Evolutionary conservation across 2,113 vertebrate species (phyloP), one percentile per base, ranked within the genome.

Genomic region (Actenoides hombroni): DNA sequence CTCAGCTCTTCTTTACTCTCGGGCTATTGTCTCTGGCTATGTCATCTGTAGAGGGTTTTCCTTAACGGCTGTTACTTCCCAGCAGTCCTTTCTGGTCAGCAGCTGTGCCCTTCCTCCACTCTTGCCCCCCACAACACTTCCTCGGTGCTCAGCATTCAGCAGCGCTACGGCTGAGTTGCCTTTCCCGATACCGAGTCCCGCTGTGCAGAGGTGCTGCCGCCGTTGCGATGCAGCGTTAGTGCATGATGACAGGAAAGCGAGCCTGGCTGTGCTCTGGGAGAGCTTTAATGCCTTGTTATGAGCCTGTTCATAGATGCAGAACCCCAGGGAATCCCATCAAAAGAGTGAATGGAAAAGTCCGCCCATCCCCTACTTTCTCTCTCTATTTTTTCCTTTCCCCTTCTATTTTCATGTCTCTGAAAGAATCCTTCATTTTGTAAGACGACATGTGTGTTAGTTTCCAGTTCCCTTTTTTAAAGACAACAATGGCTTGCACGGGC

Each of bases 291-390:
- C 68, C 75, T 86, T 77, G 42, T 93, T 80, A 67, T 40, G 78
- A 95, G 63, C 85, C 68, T 94, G 54, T 81, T 95, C 69, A 61
- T 78, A 93, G 90, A 90, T 92, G 90, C 90, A 93, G 79, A 86
- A 78, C 90, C 75, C 83, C 46, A 86, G 83, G 92, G 90, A 94
- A 88, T 92, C 71, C 68, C 71, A 68, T 77, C 85, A 86, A 94
- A 90, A 95, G 64, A 83, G 59, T 74, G 70, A 95, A 83, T 78
- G 83, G 75, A 88, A 90, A 92, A 93, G 73, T 39, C 23, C 35
- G 70, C 74, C 53, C 53, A 44, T 83, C 65, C 31, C 20, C 63
- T 92, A 6, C 59, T 80, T 84, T 96, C 54, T 78, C 40, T 77
- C 9, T 42, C 21, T 88, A 8, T 20, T 7, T 26, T 16, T 12